Conservation (phyloP, 2,113 vertebrate species). For the Myotis brandtii region DNA sequence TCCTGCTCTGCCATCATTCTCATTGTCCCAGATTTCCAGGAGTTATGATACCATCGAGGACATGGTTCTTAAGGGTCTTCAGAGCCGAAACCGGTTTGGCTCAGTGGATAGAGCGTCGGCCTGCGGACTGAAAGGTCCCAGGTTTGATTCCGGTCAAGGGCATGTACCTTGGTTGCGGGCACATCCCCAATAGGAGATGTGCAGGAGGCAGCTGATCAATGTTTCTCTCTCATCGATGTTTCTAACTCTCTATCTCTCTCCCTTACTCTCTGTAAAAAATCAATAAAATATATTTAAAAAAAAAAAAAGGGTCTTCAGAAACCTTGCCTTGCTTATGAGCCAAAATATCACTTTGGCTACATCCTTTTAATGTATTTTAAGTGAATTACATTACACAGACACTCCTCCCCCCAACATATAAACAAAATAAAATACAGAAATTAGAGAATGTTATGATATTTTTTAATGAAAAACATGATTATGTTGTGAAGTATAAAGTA, state of each 20-base stretch:
- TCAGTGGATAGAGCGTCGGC: no score
- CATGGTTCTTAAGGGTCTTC: conserved; percentile 30
- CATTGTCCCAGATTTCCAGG: neutral
- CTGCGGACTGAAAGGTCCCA: no score
- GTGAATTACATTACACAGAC: neutral
- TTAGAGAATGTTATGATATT: neutral
- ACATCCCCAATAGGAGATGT: no score
- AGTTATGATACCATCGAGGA: neutral
- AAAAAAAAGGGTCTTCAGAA: conserved; percentile 30
- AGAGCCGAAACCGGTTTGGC: neutral
- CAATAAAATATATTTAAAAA: no score
- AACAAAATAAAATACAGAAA: conserved; percentile 43
- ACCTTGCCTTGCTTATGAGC: neutral
- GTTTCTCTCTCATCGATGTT: no score
- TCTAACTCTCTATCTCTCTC: no score
- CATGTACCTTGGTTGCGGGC: no score
- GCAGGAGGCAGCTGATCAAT: no score
- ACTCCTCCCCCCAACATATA: neutral
- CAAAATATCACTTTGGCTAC: neutral
- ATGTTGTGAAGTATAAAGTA: conserved; percentile 9
- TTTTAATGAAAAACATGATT: conserved; percentile 22
- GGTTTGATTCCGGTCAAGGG: no score
- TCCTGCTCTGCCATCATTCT: neutral
- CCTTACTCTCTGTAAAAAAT: no score
- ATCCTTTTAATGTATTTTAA: conserved; percentile 50